phyloP scores from a whole-genome alignment of 2,888 invertebrate species.

The Proisotoma minuta region DNA sequence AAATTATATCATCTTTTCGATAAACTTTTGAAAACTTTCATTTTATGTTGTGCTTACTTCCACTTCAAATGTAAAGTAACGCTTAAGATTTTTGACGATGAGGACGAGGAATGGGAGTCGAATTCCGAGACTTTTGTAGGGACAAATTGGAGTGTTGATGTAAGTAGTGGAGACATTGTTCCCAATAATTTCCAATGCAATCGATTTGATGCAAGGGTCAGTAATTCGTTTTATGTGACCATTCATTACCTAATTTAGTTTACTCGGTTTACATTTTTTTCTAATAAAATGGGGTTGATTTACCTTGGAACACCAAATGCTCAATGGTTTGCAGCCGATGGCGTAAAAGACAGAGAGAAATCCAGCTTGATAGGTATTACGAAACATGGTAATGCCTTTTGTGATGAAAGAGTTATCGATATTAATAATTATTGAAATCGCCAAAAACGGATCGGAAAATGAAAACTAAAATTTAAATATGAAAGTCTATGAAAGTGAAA shows the following conservation, averaged over 20 bases:
- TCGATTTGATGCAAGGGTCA: conserved; percentile 61
- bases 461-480: too few relatives aligned
- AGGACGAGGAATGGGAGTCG: conserved; percentile 61
- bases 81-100: conserved; percentile 62
- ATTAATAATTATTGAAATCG: too few relatives aligned
- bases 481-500: too few relatives aligned
- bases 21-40: not conserved
- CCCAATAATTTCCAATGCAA: conserved; percentile 60
- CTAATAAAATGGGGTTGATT: conserved; percentile 3
- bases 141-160: conserved; percentile 60
- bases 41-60: conserved; percentile 52
- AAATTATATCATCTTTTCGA: not conserved
- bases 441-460: too few relatives aligned
- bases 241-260: conserved; percentile 55
- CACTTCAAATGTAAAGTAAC: conserved; percentile 63
- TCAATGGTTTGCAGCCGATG: conserved; percentile 52
- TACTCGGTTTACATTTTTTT: not conserved
- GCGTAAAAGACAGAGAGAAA: conserved; percentile 53
- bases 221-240: conserved; percentile 62
- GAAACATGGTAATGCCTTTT: conserved; percentile 50
- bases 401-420: too few relatives aligned
- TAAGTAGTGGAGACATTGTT: conserved; percentile 61
- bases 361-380: conserved; percentile 52
- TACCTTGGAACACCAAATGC: conserved; percentile 52
- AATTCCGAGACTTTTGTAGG: conserved; percentile 59